Conservation (phyloP, 35 echinoderm and acorn worm species). For the Chiridota heheva region DNA sequence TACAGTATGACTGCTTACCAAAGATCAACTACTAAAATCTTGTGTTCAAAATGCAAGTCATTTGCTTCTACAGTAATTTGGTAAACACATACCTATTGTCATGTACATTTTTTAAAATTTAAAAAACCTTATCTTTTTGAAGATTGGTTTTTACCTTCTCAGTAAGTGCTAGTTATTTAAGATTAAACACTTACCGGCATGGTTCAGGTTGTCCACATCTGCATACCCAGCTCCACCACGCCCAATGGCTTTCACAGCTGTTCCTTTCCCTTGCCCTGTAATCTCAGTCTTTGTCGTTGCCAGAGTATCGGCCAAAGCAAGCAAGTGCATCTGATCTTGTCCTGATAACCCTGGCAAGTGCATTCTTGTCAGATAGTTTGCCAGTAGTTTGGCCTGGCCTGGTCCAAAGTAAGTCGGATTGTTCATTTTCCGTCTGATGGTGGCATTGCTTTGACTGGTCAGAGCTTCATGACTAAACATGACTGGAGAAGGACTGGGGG, state of each 20-base stretch:
- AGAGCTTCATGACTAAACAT: conserved; percentile 9
- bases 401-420: conserved; percentile 85
- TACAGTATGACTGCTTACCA: too few relatives aligned
- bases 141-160: too few relatives aligned
- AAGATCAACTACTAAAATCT: too few relatives aligned
- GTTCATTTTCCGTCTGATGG: conserved; percentile 59
- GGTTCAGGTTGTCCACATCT: conserved; percentile 53
- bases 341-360: conserved; percentile 85
- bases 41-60: too few relatives aligned
- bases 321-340: conserved; percentile 94
- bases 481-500: conserved; percentile 17
- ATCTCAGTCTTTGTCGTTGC: conserved; percentile 95
- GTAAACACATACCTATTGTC: too few relatives aligned
- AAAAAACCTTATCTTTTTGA: too few relatives aligned
- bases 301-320: conserved; percentile 91
- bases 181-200: conserved; percentile 89
- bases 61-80: too few relatives aligned
- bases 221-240: conserved; percentile 97
- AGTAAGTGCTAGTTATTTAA: too few relatives aligned
- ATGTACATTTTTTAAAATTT: too few relatives aligned
- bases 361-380: conserved; percentile 94
- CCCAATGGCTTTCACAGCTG: conserved; percentile 73
- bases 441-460: conserved; percentile 3
- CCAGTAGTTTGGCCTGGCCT: conserved; percentile 74
- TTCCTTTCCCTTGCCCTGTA: conserved; percentile 64